phyloP scores from a whole-genome alignment of 2,888 invertebrate genomes.

The Panzeria rudis region DNA sequence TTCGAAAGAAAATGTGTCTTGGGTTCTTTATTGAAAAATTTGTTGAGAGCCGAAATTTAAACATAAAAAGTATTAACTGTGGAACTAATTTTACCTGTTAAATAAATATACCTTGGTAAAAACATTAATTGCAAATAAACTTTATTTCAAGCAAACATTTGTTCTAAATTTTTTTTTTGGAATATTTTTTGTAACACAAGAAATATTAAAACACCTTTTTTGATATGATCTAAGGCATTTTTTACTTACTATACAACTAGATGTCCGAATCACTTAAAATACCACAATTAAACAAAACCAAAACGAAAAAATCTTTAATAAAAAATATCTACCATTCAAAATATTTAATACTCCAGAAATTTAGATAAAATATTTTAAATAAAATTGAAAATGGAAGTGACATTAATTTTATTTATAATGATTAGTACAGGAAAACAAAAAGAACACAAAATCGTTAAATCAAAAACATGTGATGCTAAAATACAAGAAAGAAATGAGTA shows the following conservation, averaged over 20 bases:
- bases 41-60: too few species aligned
- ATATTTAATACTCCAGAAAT: background rate
- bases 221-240: too few species aligned
- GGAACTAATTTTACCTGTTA: too few species aligned
- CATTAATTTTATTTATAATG: conserved; percentile 35
- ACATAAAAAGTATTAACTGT: too few species aligned
- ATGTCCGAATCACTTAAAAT: background rate
- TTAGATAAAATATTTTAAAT: background rate
- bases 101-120: too few species aligned
- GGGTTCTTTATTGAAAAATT: too few species aligned
- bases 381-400: conserved; percentile 48
- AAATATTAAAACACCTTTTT: background rate
- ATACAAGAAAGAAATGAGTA: conserved; percentile 45
- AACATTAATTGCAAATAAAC: too few species aligned
- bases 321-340: background rate
- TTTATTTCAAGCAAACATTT: too few species aligned
- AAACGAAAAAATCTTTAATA: background rate
- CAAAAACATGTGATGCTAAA: conserved; percentile 26
- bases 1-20: too few species aligned
- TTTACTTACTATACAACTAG: too few species aligned
- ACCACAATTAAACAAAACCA: conserved; percentile 48
- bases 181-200: too few species aligned
- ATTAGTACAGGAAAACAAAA: conserved; percentile 5
- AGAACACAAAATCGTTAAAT: conserved; percentile 36
- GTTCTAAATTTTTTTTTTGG: too few species aligned